phyloP scores from a whole-genome alignment of 2,113 vertebrate species.

The Cyanoliseus patagonus region DNA sequence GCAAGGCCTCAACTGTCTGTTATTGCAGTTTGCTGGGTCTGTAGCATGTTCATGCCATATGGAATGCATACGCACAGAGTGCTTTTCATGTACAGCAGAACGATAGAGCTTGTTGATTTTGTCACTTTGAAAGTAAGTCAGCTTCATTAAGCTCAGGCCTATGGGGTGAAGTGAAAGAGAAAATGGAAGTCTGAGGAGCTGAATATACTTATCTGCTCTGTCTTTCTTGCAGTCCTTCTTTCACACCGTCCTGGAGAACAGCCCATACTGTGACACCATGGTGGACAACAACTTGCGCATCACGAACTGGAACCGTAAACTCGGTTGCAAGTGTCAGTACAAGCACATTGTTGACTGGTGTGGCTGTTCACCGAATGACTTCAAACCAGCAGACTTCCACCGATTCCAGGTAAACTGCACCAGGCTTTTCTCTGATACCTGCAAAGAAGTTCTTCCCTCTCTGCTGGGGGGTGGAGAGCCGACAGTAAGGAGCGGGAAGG shows the following conservation, averaged over 20 bases:
- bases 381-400: constrained; percentile 93
- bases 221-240: constrained; percentile 82
- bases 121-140: background rate
- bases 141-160: background rate
- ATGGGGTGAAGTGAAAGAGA: background rate
- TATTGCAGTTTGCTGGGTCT: background rate
- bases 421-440: background rate
- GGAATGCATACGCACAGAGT: background rate
- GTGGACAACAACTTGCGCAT: constrained; percentile 95
- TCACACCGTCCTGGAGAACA: constrained; percentile 92
- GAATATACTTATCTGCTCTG: background rate
- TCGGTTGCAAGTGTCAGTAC: constrained; percentile 94
- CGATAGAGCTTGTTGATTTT: background rate
- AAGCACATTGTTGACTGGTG: constrained; percentile 97
- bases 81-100: background rate
- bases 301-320: constrained; percentile 95
- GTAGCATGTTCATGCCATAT: fast-evolving
- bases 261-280: constrained; percentile 88
- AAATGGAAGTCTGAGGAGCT: background rate
- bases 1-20: background rate
- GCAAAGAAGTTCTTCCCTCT: background rate
- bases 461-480: background rate
- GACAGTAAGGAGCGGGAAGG: background rate
- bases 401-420: constrained; percentile 89
- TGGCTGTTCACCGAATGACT: constrained; percentile 91